phyloP scores from a whole-genome alignment of 2,797 vertebrate genomes.

The Anabacerthia variegaticeps region DNA sequence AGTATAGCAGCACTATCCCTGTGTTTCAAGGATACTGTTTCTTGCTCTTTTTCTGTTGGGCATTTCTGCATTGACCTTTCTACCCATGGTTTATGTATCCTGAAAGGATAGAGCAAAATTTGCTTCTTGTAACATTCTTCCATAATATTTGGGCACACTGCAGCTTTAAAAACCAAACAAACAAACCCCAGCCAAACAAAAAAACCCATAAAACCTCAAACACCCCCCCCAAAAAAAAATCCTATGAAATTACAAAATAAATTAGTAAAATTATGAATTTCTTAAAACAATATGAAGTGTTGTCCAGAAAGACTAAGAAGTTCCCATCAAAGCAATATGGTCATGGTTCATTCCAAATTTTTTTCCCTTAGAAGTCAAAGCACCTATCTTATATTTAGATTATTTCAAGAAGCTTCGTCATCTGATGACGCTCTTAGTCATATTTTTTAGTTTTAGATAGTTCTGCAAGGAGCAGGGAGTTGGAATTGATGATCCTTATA shows the following conservation, averaged over 20 bases:
- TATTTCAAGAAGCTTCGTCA: fast-evolving
- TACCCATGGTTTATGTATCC: neutral
- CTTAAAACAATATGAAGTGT: neutral
- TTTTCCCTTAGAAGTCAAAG: neutral
- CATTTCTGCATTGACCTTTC: neutral
- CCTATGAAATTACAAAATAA: neutral
- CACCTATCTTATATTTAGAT: neutral
- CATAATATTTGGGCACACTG: neutral
- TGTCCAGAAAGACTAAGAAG: neutral
- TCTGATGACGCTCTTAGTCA: fast-evolving
- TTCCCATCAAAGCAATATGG: neutral
- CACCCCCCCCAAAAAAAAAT: too few species aligned
- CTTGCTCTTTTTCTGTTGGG: neutral
- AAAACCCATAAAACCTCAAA: too few species aligned
- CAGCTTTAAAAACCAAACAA: neutral
- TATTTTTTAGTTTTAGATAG: neutral
- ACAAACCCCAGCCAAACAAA: neutral
- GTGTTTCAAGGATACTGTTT: neutral
- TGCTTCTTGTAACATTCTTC: neutral
- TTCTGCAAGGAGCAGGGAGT: neutral
- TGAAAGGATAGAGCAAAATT: neutral
- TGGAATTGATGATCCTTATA: neutral
- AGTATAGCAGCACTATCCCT: neutral
- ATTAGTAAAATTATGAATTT: neutral
- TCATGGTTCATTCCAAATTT: neutral